These are phyloP conservation scores for Apostichopus leukothele DNA, from an alignment of 53 echinoderm and acorn worm species.

Conservation along the genomic window DNA sequence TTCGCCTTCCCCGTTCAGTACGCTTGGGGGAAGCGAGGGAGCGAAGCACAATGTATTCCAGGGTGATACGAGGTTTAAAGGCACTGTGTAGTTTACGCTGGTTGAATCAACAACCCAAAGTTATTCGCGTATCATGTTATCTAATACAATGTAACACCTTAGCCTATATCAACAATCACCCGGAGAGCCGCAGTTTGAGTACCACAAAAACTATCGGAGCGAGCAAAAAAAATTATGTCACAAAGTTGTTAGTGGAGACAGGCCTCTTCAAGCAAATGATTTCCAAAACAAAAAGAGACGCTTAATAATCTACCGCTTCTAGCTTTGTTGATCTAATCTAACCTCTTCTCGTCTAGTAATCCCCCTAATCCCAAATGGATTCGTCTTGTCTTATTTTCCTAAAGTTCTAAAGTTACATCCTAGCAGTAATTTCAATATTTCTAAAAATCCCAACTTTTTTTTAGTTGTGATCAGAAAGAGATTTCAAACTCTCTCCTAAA, in stretches of 20 bases:
- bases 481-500: constrained; percentile 12
- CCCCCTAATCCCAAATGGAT: constrained; percentile 36
- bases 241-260: not conserved
- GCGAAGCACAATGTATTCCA: constrained; percentile 51
- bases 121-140: not conserved
- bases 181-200: not conserved
- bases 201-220: not conserved
- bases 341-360: constrained; percentile 11
- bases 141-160: constrained; percentile 17
- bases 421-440: not conserved
- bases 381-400: not conserved
- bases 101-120: constrained; percentile 5
- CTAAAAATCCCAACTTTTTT: no score
- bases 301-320: not conserved
- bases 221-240: not conserved
- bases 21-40: constrained; percentile 53
- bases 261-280: constrained; percentile 10
- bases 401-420: constrained; percentile 39
- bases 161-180: constrained; percentile 33
- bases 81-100: constrained; percentile 35
- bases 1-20: constrained; percentile 52
- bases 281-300: constrained; percentile 2
- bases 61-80: constrained; percentile 36
- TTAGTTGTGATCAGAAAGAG: no score
- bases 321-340: constrained; percentile 33